Base-by-base conservation (phyloP, 2,113 vertebrate genomes). In the Rhinoptilus africanus region DNA sequence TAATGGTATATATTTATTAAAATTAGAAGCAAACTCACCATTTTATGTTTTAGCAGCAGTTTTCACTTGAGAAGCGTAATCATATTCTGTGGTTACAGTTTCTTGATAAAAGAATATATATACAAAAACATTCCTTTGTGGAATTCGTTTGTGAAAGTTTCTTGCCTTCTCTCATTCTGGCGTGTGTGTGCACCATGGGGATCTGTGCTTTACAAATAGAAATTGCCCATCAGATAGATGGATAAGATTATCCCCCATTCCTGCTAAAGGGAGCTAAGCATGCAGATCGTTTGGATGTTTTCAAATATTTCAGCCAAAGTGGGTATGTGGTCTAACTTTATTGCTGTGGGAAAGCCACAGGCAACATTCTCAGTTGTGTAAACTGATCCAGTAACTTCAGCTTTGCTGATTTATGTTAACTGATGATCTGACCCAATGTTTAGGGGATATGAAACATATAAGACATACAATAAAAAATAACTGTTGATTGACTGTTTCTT, bases 301-400 rank as follows among this genome's bases (percentile, higher is more conserved):
- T 85, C 50, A 84, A 76, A 79, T 69, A 94, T 95, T 94, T 96
- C 92, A 97, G 81, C 62, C 86, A 56, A 89, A 95, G 62, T 92
- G 95, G 41, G 74, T 96, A 95, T 94, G 88, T 94, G 88, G 86
- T 96, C 95, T 93, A 51, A 91, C 74, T 92, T 97, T 96, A 96
- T 96, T 95, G 92, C 91, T 94, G 91, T 96, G 95, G 91, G 96
- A 97, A 97, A 94, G 91, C 89, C 92, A 94, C 88, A 89, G 94
- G 94, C 92, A 93, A 85, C 73, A 89, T 96, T 89, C 74, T 93
- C 72, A 79, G 77, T 93, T 96, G 73, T 91, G 84, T 95, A 97
- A 97, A 96, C 69, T 69, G 86, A 92, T 94, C 84, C 66, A 78
- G 73, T 82, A 93, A 93, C 88, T 97, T 96, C 84, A 92, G 32